Evolutionary conservation across 2,797 vertebrate species (phyloP).

Genomic region (Buphagus erythrorhynchus): DNA sequence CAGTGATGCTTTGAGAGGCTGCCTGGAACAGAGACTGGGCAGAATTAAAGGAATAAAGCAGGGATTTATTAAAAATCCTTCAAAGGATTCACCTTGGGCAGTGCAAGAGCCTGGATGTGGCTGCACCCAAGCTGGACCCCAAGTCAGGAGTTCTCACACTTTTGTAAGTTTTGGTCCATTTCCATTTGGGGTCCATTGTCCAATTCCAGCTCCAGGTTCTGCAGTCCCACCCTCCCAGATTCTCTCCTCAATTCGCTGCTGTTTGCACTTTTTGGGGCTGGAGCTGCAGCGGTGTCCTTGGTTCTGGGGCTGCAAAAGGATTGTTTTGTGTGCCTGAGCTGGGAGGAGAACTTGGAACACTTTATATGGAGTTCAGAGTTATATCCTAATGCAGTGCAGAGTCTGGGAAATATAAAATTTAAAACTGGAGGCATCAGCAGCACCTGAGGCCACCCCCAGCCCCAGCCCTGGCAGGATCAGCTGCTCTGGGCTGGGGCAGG

Average conservation of each 20-base stretch:
- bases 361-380: accelerated
- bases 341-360: not conserved
- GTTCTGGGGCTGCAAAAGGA: not conserved
- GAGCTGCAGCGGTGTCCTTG: not conserved
- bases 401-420: not conserved
- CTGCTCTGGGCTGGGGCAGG: not conserved
- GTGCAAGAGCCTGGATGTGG: not conserved
- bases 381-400: accelerated
- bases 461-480: not conserved
- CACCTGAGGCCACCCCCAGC: not conserved
- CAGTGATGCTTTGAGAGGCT: not conserved
- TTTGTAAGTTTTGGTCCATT: not conserved
- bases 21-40: not conserved
- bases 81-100: not conserved
- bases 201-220: not conserved
- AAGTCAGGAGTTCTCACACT: not conserved
- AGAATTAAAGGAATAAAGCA: not conserved
- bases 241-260: no score
- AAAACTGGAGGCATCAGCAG: not conserved
- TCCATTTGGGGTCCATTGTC: not conserved
- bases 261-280: not conserved
- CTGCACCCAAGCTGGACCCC: not conserved
- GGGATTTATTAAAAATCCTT: not conserved
- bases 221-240: no score
- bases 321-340: not conserved